Evolutionary conservation across 2,888 invertebrate species (phyloP).

Genomic region (Axea sp.): DNA sequence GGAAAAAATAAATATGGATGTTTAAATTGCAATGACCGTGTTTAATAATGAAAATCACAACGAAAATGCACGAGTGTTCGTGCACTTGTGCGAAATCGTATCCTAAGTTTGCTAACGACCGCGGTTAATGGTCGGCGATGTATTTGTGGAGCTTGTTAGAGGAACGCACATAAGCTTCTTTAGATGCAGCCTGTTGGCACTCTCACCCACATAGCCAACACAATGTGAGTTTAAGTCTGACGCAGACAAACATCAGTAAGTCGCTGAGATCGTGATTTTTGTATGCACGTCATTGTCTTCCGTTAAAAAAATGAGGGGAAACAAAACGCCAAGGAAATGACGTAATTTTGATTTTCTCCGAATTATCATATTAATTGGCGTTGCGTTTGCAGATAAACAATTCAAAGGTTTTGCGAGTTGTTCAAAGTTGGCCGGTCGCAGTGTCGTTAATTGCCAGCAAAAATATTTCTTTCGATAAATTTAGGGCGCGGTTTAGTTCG

Average conservation of each 20-base stretch:
- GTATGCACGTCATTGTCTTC: conserved; percentile 45
- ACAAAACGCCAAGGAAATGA: conserved; percentile 22
- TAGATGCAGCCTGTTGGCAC: conserved; percentile 49
- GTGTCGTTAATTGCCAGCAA: conserved; percentile 14
- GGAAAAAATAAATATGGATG: no score
- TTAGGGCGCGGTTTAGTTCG: no score
- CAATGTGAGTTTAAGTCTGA: conserved; percentile 16
- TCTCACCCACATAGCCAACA: conserved; percentile 15
- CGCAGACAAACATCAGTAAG: conserved; percentile 38
- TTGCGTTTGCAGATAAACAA: conserved; percentile 33
- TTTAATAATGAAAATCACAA: conserved; percentile 8
- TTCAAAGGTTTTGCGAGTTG: conserved; percentile 21
- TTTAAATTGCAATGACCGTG: no score
- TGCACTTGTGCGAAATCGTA: conserved; percentile 25
- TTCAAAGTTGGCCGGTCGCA: conserved; percentile 30
- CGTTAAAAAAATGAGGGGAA: conserved; percentile 9
- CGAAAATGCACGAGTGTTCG: conserved; percentile 4
- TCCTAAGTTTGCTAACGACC: conserved; percentile 31
- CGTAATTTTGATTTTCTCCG: conserved; percentile 41
- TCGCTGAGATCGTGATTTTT: conserved; percentile 45
- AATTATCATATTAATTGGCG: conserved; percentile 37
- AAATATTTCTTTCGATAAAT: no score
- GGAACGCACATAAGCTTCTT: conserved; percentile 46
- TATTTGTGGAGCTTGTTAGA: conserved; percentile 48
- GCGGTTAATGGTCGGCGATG: conserved; percentile 29